Percentiles rank a stretch among this genome's conserved stretches.
Conservation (phyloP, 2,113 vertebrate genomes). For the Cyprinodon tularosa region DNA sequence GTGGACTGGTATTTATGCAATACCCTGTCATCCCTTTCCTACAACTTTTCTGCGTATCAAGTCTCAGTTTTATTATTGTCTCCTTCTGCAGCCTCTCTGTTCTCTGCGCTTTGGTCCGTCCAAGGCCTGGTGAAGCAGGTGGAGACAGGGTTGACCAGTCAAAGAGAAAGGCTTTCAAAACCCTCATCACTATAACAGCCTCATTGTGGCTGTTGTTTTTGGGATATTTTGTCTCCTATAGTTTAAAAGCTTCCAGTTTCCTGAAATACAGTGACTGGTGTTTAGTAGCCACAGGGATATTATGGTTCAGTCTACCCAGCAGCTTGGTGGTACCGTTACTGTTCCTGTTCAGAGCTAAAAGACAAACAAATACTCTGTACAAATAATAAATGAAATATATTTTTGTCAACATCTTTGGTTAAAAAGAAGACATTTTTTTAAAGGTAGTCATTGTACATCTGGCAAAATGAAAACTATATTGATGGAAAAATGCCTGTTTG, state of each 20-base stretch:
- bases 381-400: neutral
- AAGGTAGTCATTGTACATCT: no score
- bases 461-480: no score
- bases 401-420: neutral
- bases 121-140: neutral
- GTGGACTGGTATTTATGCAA: no score
- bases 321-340: neutral
- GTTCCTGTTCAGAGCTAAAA: constrained; percentile 4
- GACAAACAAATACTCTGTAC: neutral
- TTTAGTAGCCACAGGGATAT: rapidly evolving
- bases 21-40: rapidly evolving
- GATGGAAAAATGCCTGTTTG: no score
- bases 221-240: neutral
- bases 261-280: neutral
- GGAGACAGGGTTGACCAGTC: rapidly evolving
- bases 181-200: constrained; percentile 2
- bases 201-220: neutral
- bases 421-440: no score
- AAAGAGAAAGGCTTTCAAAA: constrained; percentile 11
- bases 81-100: constrained; percentile 11
- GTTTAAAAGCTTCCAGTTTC: rapidly evolving
- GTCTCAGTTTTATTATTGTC: rapidly evolving
- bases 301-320: neutral
- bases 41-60: neutral
- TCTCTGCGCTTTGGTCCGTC: constrained; percentile 2